A percentile compares a stretch with the other conserved stretches of the same genome.
Evolutionary conservation across 2,113 vertebrate genomes (phyloP).

Genomic region (Malurus alboscapulatus): DNA sequence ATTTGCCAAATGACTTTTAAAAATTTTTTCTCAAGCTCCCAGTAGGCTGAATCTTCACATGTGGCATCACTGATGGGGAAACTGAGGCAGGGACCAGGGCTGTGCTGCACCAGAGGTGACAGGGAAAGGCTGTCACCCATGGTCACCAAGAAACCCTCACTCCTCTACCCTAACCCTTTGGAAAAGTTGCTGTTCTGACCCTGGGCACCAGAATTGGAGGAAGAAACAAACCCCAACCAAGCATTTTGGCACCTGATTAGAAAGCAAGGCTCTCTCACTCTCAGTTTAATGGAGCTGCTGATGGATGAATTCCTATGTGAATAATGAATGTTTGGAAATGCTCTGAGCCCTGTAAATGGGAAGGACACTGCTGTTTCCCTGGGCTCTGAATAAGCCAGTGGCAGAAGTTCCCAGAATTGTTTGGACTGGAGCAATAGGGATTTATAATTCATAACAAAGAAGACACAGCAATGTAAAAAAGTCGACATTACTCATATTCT

Average conservation of each 20-base stretch:
- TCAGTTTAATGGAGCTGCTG: not conserved
- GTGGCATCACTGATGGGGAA: not conserved
- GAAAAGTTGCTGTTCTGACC: not conserved
- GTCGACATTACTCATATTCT: not conserved
- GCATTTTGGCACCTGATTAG: not conserved
- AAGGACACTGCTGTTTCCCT: not conserved
- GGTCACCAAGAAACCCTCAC: not conserved
- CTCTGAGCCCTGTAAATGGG: not conserved
- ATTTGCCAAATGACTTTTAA: not conserved
- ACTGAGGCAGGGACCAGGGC: not conserved
- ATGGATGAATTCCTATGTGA: not conserved
- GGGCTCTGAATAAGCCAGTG: not conserved
- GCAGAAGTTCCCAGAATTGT: slow-evolving; percentile 47
- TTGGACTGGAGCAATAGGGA: not conserved
- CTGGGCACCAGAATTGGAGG: not conserved
- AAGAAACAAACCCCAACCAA: not conserved
- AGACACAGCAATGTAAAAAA: not conserved
- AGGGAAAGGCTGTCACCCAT: not conserved
- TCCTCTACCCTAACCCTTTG: not conserved
- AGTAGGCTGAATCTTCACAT: not conserved
- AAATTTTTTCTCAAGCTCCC: not conserved
- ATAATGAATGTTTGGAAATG: slow-evolving; percentile 36
- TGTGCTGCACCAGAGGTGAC: not conserved
- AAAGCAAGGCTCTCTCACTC: not conserved
- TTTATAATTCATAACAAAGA: slow-evolving; percentile 33